Base-by-base conservation (phyloP, 2,113 vertebrate genomes). In the Ochotona curzoniae region DNA sequence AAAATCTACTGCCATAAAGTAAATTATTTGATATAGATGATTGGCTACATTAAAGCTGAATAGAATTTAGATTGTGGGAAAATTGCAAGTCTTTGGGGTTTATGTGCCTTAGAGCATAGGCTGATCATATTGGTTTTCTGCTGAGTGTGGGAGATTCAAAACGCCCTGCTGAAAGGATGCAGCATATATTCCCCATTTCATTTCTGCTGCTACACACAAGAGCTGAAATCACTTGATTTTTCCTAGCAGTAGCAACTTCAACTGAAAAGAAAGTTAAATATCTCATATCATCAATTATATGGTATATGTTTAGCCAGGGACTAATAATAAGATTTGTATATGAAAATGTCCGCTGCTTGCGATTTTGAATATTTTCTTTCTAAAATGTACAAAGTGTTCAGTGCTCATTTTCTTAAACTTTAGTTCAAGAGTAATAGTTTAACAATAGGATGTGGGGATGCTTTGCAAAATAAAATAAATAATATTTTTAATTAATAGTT, bases 1-100 rank as follows among this genome's bases (percentile, higher is more conserved):
- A 92, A 44, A 95, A 87, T 87, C 64, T n/a, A 69, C 64, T 81
- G 15, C 57, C 74, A 69, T 79, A 83, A 80, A 26, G 25, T 54
- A 87, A 93, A 87, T 71, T 84, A 84, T 94, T 87, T 94, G 21
- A 63, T 79, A 74, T 38, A 66, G 25, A 83, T 83, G 69, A 85
- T 47, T 94, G 70, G 26, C 60, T 91, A 51, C 18, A 76, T 95
- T 86, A 82, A 90, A 74, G n/a, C 20, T 67, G 38, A 93, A 78
- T 51, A 35, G 44, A 20, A 79, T 91, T 93, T 86, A 9, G 9
- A 83, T 86, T 93, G 69, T 86, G 75, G 85, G 12, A n/a, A 94
- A 78, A 96, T 91, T 91, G 67, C 11, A 87, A 63, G 32, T 75
- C 13, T 80, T 57, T 79, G 30, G 13, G 2, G 88, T 74, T 89